Conservation (phyloP, 1,140 invertebrate species). For the Phenacoccus solenopsis region DNA sequence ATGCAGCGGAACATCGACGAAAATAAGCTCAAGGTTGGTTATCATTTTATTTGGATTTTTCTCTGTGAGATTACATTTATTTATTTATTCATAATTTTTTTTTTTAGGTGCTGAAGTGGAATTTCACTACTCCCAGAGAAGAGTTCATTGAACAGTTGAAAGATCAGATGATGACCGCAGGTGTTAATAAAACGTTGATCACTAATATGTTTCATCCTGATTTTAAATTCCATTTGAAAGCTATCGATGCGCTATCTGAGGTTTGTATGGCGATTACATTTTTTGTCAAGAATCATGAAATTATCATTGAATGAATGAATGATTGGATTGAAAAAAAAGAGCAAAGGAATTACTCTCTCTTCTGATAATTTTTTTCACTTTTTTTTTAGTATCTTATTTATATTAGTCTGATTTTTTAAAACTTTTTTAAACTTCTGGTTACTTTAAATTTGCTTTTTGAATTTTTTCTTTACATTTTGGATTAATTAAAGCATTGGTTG, state of each 20-base stretch:
- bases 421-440: too few relatives aligned
- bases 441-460: too few relatives aligned
- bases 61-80: neutral
- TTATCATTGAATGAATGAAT: neutral
- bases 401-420: too few relatives aligned
- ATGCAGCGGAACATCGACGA: slow-evolving; percentile 85
- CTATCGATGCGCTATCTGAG: slow-evolving; percentile 77
- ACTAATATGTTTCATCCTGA: slow-evolving; percentile 89
- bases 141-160: slow-evolving; percentile 88
- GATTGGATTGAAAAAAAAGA: neutral
- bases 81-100: neutral
- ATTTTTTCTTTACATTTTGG: too few relatives aligned
- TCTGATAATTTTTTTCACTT: too few relatives aligned
- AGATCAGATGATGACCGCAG: slow-evolving; percentile 78
- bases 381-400: too few relatives aligned
- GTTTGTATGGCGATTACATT: slow-evolving; percentile 32
- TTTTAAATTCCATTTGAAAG: slow-evolving; percentile 93
- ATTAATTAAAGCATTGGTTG: too few relatives aligned
- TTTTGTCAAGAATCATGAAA: slow-evolving; percentile 7
- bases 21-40: slow-evolving; percentile 62
- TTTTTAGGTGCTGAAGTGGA: slow-evolving; percentile 72
- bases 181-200: slow-evolving; percentile 73
- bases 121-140: slow-evolving; percentile 80
- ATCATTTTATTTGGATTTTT: neutral
- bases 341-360: too few relatives aligned